phyloP scores from a whole-genome alignment of 2,113 vertebrate genomes.

The Archocentrus centrarchus region DNA sequence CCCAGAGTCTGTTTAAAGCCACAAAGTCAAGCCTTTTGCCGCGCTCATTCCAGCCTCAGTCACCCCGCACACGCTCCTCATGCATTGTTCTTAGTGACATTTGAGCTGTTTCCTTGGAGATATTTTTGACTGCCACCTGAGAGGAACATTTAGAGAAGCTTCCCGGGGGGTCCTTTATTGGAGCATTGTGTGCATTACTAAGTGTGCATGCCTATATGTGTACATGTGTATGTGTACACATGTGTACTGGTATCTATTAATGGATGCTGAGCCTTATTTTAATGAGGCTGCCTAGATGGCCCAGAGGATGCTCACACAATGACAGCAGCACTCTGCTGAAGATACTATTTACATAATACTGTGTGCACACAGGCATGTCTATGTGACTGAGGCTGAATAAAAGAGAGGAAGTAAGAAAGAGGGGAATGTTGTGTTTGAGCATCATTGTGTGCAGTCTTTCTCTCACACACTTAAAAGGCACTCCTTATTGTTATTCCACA shows the following conservation, averaged over 20 bases:
- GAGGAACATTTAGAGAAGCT: conserved; percentile 77
- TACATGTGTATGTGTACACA: conserved; percentile 19
- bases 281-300: conserved; percentile 81
- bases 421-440: conserved; percentile 71
- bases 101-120: conserved; percentile 79
- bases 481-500: conserved; percentile 75
- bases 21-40: conserved; percentile 41
- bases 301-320: conserved; percentile 77
- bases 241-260: conserved; percentile 72
- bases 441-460: conserved; percentile 72
- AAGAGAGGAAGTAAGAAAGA: conserved; percentile 68
- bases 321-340: conserved; percentile 77
- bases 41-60: conserved; percentile 25
- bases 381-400: conserved; percentile 72
- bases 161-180: conserved; percentile 75
- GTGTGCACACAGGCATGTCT: conserved; percentile 76
- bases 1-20: conserved; percentile 5
- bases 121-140: conserved; percentile 79
- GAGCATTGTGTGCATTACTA: conserved; percentile 56
- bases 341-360: conserved; percentile 84
- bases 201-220: conserved; percentile 26
- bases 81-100: conserved; percentile 69
- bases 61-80: conserved; percentile 34
- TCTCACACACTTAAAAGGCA: conserved; percentile 69
- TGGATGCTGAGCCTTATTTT: conserved; percentile 77